Percentiles rank a stretch among this genome's conserved stretches.
Conservation (phyloP, 2,888 invertebrate genomes). For the Coleophora flavipennella region DNA sequence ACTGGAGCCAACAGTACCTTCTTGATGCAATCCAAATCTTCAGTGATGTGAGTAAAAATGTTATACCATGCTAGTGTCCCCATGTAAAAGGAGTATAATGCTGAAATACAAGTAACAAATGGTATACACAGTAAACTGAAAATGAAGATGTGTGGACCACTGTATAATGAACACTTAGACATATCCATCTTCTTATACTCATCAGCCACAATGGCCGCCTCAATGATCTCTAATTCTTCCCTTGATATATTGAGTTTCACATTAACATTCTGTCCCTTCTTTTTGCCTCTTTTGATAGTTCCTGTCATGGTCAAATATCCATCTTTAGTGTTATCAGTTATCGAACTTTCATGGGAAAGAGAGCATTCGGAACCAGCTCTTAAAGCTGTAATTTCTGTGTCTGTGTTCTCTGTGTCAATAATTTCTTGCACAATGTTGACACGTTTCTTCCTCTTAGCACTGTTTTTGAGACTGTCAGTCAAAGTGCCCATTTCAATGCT, state of each 20-base stretch:
- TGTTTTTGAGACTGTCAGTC: conserved; percentile 59
- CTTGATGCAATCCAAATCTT: conserved; percentile 75
- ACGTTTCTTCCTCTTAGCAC: conserved; percentile 71
- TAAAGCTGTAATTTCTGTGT: conserved; percentile 53
- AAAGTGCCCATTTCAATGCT: conserved; percentile 62
- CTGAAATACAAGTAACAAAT: conserved; percentile 75
- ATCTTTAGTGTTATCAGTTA: conserved; percentile 67
- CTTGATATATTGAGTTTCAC: conserved; percentile 80
- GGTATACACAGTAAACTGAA: conserved; percentile 78
- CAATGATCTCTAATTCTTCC: conserved; percentile 79
- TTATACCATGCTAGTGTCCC: conserved; percentile 86
- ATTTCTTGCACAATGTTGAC: conserved; percentile 75
- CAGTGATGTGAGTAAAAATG: conserved; percentile 78
- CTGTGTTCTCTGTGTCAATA: conserved; percentile 48
- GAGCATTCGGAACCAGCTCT: conserved; percentile 62
- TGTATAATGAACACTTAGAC: conserved; percentile 67
- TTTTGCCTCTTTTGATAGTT: conserved; percentile 80
- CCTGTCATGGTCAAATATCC: conserved; percentile 80
- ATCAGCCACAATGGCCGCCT: conserved; percentile 74
- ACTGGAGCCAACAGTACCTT: conserved; percentile 77
- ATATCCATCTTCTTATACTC: conserved; percentile 72
- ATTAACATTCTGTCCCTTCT: conserved; percentile 81
- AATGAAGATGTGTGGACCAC: conserved; percentile 77
- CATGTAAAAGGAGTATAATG: conserved; percentile 80
- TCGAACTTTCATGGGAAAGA: conserved; percentile 68